Evolutionary conservation across 2,888 invertebrate species (phyloP), one percentile per base, ranked within the genome.

Genomic region (Girardia tigrina): DNA sequence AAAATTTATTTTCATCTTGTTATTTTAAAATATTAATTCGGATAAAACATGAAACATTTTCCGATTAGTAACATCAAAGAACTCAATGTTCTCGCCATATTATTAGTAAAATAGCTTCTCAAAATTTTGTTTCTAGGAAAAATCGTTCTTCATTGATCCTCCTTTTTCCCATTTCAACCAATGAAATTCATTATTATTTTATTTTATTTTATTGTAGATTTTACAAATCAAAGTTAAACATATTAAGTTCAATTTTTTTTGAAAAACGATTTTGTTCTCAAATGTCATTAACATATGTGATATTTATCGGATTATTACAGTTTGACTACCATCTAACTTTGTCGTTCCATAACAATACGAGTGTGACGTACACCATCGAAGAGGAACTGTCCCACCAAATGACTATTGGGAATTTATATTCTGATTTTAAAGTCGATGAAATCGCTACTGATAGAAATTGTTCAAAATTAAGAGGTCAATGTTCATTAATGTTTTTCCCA

Each of bases 371-470:
- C 56, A 4, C 8, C n/a, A 56, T 56, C 4, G 56, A 56, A n/a
- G 56, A 56, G 23, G 56, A 56, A 56, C 56, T 20, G 23, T 8
- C 56, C n/a, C 4, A 56, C 23, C 56, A 56, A 12, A 56, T 56
- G 2, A 56, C 56, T 12, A n/a, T 56, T 56, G 56, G 56, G n/a
- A 56, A 56, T 56, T 56, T 56, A 16, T 56, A 56, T 56, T 56
- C 56, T n/a, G 56, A 56, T n/a, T 56, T 56, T n/a, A 56, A 56
- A 56, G 23, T 56, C 4, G 56, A 56, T 20, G 20, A 8, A 8
- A 56, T 56, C 23, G 56, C 56, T 20, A 23, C 56, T 6, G 23
- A n/a, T 56, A 4, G 56, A n/a, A 56, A 56, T 56, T 56, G 56
- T 56, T 56, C 56, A 2, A 20, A 56, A 20, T n/a, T 20, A 8